A percentile compares a stretch with the other conserved stretches of the same genome.
phyloP scores from a whole-genome alignment of 1,140 invertebrate genomes.

The Drosophila parvula region DNA sequence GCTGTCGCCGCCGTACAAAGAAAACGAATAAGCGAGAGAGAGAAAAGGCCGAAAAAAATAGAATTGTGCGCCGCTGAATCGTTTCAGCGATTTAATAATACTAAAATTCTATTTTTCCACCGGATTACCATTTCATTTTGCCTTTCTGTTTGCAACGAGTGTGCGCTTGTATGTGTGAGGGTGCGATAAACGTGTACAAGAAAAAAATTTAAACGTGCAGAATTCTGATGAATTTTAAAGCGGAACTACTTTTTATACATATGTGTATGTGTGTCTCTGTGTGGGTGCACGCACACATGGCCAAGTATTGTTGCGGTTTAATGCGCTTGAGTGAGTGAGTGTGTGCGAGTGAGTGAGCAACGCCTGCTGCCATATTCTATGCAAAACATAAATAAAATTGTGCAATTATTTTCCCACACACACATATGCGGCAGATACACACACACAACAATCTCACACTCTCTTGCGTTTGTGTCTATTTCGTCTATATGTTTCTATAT shows the following conservation, averaged over 20 bases:
- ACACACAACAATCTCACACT: slow-evolving; percentile 9
- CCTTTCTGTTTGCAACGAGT: slow-evolving; percentile 60
- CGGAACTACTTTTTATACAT: slow-evolving; percentile 55
- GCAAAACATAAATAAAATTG: slow-evolving; percentile 78
- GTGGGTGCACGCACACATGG: slow-evolving; percentile 32
- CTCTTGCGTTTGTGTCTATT: slow-evolving; percentile 37
- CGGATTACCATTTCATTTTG: slow-evolving; percentile 44
- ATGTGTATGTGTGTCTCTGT: slow-evolving; percentile 13
- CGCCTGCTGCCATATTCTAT: slow-evolving; percentile 52
- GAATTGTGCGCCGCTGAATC: slow-evolving; percentile 59
- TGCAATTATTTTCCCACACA: slow-evolving; percentile 64
- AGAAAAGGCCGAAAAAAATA: slow-evolving; percentile 48
- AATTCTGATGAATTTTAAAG: slow-evolving; percentile 75
- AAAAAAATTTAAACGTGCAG: slow-evolving; percentile 75
- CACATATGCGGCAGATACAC: slow-evolving; percentile 34
- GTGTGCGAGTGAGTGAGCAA: slow-evolving; percentile 51
- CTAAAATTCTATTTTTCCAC: slow-evolving; percentile 35
- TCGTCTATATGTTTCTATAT: slow-evolving; percentile 36
- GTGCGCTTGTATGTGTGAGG: slow-evolving; percentile 49
- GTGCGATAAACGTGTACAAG: slow-evolving; percentile 74
- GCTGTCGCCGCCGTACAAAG: slow-evolving; percentile 61
- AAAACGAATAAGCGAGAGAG: slow-evolving; percentile 54
- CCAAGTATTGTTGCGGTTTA: slow-evolving; percentile 52
- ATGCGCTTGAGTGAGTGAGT: slow-evolving; percentile 45
- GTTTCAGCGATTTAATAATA: slow-evolving; percentile 60